phyloP scores from a whole-genome alignment of 2,113 vertebrate genomes.

The Nyctereutes procyonoides region DNA sequence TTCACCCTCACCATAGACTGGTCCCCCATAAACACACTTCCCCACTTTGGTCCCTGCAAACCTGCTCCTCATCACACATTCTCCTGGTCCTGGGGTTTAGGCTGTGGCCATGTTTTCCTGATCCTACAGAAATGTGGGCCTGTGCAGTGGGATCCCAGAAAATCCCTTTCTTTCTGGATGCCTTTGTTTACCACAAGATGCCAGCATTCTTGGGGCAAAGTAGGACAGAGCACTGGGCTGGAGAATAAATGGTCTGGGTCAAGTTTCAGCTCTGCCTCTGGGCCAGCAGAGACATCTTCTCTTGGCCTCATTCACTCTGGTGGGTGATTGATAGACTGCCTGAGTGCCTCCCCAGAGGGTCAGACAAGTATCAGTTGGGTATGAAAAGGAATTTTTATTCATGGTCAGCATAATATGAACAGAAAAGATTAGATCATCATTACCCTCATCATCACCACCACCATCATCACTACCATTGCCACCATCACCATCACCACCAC shows the following conservation, averaged over 20 bases:
- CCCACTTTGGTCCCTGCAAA: neutral
- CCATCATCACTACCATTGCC: rapidly evolving
- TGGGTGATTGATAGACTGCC: no score
- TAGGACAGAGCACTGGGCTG: neutral
- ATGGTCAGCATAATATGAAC: neutral
- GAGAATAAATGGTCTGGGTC: neutral
- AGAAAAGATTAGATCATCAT: neutral
- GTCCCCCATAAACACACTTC: neutral
- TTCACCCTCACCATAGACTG: neutral
- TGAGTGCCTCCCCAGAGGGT: neutral
- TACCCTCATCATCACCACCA: rapidly evolving
- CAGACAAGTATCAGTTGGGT: no score
- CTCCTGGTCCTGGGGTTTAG: neutral
- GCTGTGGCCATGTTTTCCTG: neutral
- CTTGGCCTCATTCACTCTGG: neutral
- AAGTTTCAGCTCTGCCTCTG: neutral
- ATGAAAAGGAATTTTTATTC: neutral
- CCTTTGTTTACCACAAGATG: neutral
- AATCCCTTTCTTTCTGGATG: neutral
- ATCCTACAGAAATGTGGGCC: neutral
- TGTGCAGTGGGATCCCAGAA: neutral
- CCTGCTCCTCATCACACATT: neutral
- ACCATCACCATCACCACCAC: rapidly evolving
- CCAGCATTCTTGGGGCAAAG: neutral
- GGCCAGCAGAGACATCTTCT: neutral